Conservation (phyloP, 1,140 invertebrate species). For the Amphibalanus amphitrite region DNA sequence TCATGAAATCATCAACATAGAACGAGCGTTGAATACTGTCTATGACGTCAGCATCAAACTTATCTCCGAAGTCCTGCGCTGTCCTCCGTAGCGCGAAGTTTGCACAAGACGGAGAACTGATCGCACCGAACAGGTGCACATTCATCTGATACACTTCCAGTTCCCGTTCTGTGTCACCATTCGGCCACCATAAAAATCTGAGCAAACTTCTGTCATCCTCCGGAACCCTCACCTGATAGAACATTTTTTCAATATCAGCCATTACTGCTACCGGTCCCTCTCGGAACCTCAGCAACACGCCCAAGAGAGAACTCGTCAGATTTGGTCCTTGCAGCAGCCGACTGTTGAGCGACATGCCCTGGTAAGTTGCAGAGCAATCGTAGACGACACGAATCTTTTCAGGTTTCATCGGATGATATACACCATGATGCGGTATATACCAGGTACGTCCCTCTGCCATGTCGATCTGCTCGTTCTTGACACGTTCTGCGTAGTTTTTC, state of each 20-base stretch:
- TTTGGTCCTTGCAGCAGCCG: slow-evolving; percentile 10
- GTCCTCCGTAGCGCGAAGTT: slow-evolving; percentile 10
- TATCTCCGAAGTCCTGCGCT: neutral
- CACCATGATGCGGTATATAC: slow-evolving; percentile 9
- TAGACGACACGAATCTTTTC: slow-evolving; percentile 9
- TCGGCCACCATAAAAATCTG: slow-evolving; percentile 6
- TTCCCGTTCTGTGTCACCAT: neutral
- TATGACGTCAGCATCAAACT: no score
- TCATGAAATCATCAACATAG: no score
- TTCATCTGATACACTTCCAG: slow-evolving; percentile 6
- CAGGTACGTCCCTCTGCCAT: no score
- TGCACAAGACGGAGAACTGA: slow-evolving; percentile 4
- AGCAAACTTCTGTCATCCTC: neutral
- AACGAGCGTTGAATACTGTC: no score
- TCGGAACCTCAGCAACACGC: slow-evolving; percentile 9
- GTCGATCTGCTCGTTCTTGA: no score
- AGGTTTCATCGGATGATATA: slow-evolving; percentile 10
- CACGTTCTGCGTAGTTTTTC: no score
- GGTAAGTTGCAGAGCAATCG: slow-evolving; percentile 9
- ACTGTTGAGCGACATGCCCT: slow-evolving; percentile 6
- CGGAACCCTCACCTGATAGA: slow-evolving; percentile 10
- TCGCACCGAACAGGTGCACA: slow-evolving; percentile 4
- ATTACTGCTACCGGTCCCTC: slow-evolving; percentile 3
- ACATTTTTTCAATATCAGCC: slow-evolving; percentile 10
- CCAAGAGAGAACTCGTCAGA: slow-evolving; percentile 3